phyloP scores from a whole-genome alignment of 2,797 vertebrate species.

The Sternotherus odoratus region DNA sequence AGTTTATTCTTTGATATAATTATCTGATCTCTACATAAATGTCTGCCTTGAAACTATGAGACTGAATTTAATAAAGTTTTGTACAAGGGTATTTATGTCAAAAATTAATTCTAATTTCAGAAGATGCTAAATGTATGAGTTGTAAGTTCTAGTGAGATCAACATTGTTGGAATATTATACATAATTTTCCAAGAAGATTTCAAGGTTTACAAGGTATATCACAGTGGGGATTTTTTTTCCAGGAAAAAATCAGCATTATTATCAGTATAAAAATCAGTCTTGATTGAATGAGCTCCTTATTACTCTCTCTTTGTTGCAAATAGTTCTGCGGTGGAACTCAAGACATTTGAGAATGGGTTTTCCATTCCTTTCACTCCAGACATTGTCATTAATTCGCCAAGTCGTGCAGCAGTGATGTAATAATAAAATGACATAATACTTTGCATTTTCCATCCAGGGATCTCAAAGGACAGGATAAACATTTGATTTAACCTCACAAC shows the following conservation, averaged over 20 bases:
- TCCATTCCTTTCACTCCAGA: constrained; percentile 2
- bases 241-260: neutral
- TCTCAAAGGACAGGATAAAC: neutral
- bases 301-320: neutral
- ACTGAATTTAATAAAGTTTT: neutral
- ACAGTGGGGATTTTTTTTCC: neutral
- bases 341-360: neutral
- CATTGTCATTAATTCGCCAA: neutral
- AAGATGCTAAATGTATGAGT: neutral
- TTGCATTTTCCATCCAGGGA: neutral
- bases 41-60: neutral
- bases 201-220: neutral
- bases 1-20: neutral
- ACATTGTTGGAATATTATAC: neutral
- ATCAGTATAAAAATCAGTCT: too few relatives aligned
- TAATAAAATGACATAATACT: neutral
- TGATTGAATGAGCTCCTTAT: neutral
- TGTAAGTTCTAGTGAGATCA: neutral
- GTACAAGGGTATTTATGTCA: neutral
- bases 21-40: neutral
- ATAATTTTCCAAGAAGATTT: neutral
- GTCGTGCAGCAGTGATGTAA: neutral
- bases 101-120: neutral
- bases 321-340: neutral
- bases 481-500: neutral